Base-by-base conservation (phyloP, 2,888 invertebrate genomes). In the Sussaba pulchella region DNA sequence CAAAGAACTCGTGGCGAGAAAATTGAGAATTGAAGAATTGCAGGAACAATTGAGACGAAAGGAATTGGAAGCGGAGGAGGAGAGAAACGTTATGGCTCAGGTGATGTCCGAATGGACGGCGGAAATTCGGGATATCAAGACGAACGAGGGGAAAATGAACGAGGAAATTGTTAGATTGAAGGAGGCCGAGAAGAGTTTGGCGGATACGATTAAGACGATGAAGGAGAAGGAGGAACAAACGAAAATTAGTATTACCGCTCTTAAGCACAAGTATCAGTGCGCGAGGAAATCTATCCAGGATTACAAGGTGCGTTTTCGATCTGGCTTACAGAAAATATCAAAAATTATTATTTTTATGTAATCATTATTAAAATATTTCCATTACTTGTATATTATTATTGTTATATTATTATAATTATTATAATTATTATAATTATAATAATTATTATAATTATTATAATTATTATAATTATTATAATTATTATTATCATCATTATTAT, bases 271-370 rank as follows among this genome's bases (percentile, higher is more conserved):
- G 85, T 95, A 95, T 87, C 94, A 94, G 85, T 94, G 94, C 71
- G 94, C 94, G 1, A 95, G 95, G 89, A 94, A 94, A 86, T 95
- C 94, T 36, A 94, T 94, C 36, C 92, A 92, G 24, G 95, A 95
- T 87, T 95, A 95, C 87, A 95, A 95, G 93, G 94, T 94, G 19
- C 17, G 41, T 61, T 54, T 36, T 31, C 6, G 31, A 57, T 43
- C 31, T 52, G 43, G 52, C 43, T 36, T 50, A 80, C 64, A 19
- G 71, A 81, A 31, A 54, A n/a, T 59, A 39, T 69, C 19, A 9
- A 57, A 73, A 67, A 66, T 21, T 63, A 69, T 52, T 36, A n/a
- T n/a, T n/a, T n/a, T n/a, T n/a, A n/a, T n/a, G n/a, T n/a, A n/a
- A n/a, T n/a, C n/a, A n/a, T n/a, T n/a, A n/a, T n/a, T n/a, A n/a